phyloP scores from a whole-genome alignment of 2,888 invertebrate genomes.

The Adineta ricciae region DNA sequence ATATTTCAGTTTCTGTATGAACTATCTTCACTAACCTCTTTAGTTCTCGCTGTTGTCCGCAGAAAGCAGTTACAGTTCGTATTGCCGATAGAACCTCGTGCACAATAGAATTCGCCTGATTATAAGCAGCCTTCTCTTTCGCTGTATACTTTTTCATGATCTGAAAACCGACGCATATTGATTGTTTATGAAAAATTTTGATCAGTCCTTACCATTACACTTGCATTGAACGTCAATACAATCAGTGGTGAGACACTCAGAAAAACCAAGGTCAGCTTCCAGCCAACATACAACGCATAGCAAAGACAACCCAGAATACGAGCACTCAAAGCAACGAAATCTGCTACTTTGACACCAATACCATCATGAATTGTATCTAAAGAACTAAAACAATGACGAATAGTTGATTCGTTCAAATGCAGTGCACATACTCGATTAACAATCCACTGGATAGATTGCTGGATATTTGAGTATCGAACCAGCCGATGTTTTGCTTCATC shows the following conservation, averaged over 20 bases:
- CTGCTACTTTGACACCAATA: conserved; percentile 8
- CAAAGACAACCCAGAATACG: neutral
- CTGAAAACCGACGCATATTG: conserved; percentile 54
- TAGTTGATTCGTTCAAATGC: too few species aligned
- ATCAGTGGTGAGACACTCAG: conserved; percentile 63
- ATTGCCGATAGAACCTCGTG: neutral
- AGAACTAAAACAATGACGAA: neutral
- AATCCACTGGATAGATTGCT: neutral
- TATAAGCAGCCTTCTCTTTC: neutral
- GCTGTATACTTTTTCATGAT: conserved; percentile 40
- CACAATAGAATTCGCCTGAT: neutral
- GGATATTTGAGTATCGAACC: neutral
- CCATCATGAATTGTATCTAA: neutral
- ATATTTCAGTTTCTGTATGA: too few species aligned
- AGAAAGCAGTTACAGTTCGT: conserved; percentile 21
- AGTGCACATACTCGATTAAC: neutral
- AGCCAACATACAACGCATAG: conserved; percentile 53
- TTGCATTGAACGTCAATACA: neutral
- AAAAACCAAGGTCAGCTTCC: conserved; percentile 69
- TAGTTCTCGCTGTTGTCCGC: neutral
- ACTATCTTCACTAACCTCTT: neutral
- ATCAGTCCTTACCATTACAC: neutral
- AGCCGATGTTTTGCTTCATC: neutral
- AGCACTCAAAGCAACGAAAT: conserved; percentile 6
- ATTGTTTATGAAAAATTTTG: too few species aligned